Base-by-base conservation (phyloP, 2,888 invertebrate species). In the Polydesmus complanatus region DNA sequence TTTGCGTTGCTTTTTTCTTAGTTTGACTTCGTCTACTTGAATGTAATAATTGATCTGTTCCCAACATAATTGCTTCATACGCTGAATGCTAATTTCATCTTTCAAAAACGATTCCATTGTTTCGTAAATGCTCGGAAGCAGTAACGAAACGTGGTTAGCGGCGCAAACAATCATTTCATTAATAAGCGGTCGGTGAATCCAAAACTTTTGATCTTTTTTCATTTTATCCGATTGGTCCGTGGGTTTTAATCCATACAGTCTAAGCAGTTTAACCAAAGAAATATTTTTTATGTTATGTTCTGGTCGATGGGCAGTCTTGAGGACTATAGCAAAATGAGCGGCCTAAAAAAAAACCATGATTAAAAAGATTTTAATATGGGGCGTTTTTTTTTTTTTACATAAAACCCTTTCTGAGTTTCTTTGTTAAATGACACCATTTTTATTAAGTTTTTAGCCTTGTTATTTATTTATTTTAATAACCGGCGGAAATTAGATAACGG, bases 201-300 rank as follows among this genome's bases (percentile, higher is more conserved):
- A 94, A 68, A 73, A 78, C 63, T 86, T 82, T 72, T 69, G 70
- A 66, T 72, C 71, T 26, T 69, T 64, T 8, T 70, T 64, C 61
- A 66, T 68, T 5, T 67, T 58, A 22, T 67, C 68, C 73, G 92
- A 94, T 75, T 92, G 83, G 1, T 91, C 89, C 76, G 93, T 94
- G 70, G 84, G 80, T 0, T 89, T 86, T 54, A 89, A 88, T 70
- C 86, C 86, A 73, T 93, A 91, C 65, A 85, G 79, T 74, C 92
- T 88, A 74, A 93, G 94, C 60, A 96, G 78, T 59, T 92, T 88
- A 77, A 92, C 91, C 62, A 95, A 78, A 68, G 91, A 90, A 55
- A 93, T 84, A 73, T 90, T 90, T 76, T 94, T 93, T 58, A 92
- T 90, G 78, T 95, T 95, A 72, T 93, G 90, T 57, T 94, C 89